Evolutionary conservation across 2,113 vertebrate species (phyloP).

Genomic region (Trinectes maculatus): DNA sequence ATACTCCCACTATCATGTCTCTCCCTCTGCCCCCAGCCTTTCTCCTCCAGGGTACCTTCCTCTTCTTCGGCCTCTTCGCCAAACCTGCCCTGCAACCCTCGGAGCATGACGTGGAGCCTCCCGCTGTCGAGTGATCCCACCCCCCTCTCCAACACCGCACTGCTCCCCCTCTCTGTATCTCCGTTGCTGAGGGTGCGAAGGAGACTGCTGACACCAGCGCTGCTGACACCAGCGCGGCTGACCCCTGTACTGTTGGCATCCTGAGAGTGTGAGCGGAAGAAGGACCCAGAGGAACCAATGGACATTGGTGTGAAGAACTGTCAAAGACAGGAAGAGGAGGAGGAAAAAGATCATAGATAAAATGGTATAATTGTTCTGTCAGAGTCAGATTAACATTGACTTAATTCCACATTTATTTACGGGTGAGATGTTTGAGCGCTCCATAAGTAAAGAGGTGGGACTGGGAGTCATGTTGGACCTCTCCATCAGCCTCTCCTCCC

Average conservation of each 20-base stretch:
- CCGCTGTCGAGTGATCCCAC: constrained; percentile 66
- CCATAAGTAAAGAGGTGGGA: constrained; percentile 75
- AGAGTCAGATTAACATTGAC: neutral
- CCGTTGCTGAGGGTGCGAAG: constrained; percentile 94
- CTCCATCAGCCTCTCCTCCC: constrained; percentile 95
- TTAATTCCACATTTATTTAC: constrained; percentile 47
- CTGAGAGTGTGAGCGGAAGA: constrained; percentile 98
- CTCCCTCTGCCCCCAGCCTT: constrained; percentile 62
- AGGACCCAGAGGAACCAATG: constrained; percentile 90
- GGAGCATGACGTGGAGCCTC: constrained; percentile 75
- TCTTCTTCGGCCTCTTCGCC: constrained; percentile 69
- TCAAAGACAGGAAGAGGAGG: constrained; percentile 42
- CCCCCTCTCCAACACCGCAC: constrained; percentile 61
- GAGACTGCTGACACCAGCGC: constrained; percentile 94
- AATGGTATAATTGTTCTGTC: neutral
- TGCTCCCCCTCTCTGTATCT: constrained; percentile 72
- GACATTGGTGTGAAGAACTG: constrained; percentile 95
- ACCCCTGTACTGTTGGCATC: constrained; percentile 94
- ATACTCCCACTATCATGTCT: constrained; percentile 56
- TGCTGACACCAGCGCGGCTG: constrained; percentile 92
- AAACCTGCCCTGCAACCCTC: constrained; percentile 71
- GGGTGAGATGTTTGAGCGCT: constrained; percentile 86
- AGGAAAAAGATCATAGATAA: neutral
- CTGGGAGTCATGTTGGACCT: constrained; percentile 86
- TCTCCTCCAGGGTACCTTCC: constrained; percentile 66